Conservation (phyloP, 2,113 vertebrate species). For the Eira barbara region DNA sequence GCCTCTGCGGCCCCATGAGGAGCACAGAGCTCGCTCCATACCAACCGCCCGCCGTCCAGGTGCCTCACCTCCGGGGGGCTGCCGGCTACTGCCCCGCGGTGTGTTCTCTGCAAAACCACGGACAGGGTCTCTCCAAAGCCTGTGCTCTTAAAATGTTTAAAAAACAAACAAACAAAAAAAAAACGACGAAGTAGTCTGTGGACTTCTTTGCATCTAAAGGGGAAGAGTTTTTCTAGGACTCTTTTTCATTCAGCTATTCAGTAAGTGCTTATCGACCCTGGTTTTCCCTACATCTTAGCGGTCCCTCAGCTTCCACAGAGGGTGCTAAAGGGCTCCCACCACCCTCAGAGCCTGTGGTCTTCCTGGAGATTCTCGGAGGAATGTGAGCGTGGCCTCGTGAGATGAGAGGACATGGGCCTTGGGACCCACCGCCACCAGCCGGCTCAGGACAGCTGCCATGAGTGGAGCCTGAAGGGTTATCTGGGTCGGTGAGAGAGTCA, state of each 20-base stretch:
- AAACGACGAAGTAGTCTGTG: not conserved
- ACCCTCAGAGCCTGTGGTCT: not conserved
- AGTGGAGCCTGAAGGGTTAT: too few relatives aligned
- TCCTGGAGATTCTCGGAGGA: not conserved
- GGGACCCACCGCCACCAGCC: too few relatives aligned
- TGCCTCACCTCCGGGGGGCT: too few relatives aligned
- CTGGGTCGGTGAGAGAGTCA: too few relatives aligned
- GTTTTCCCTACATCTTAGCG: not conserved
- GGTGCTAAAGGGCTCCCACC: not conserved
- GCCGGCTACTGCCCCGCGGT: too few relatives aligned
- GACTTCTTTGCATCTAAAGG: not conserved
- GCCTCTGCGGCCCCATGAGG: fast-evolving
- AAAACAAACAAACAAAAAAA: not conserved
- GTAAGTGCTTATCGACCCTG: not conserved
- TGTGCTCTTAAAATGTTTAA: not conserved
- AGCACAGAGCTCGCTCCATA: too few relatives aligned
- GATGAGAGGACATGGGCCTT: too few relatives aligned
- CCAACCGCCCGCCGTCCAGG: too few relatives aligned
- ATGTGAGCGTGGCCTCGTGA: too few relatives aligned
- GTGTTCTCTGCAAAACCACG: not conserved
- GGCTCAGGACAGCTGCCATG: too few relatives aligned
- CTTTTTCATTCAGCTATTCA: not conserved
- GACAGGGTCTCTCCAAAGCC: not conserved
- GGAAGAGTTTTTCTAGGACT: not conserved
- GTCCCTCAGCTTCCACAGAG: not conserved